Percentiles rank a stretch among this genome's conserved stretches.
phyloP scores from a whole-genome alignment of 2,888 invertebrate species.

The Drosophila melanocephala region DNA sequence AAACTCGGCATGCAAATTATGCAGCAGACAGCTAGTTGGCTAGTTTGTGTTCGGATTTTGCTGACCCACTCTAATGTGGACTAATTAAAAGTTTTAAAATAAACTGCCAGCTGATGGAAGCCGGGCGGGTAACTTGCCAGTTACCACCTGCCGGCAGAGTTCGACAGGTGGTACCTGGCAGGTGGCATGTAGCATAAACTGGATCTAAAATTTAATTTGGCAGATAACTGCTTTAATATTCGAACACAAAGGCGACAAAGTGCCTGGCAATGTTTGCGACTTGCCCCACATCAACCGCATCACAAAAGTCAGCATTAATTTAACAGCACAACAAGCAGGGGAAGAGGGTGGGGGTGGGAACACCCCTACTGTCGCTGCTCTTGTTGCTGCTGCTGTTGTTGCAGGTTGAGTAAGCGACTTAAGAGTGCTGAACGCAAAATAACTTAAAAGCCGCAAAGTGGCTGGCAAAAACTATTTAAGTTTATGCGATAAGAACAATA shows the following conservation, averaged over 20 bases:
- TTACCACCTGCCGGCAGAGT: background rate
- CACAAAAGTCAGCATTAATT: constrained; percentile 46
- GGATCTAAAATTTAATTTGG: constrained; percentile 62
- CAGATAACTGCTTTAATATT: constrained; percentile 52
- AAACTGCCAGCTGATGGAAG: constrained; percentile 44
- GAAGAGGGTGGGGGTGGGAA: background rate
- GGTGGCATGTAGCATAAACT: background rate
- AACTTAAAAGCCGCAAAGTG: constrained; percentile 81
- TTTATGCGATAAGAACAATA: constrained; percentile 80
- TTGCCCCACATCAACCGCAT: constrained; percentile 8
- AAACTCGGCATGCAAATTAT: constrained; percentile 62
- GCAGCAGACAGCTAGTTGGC: constrained; percentile 41
- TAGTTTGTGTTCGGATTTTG: background rate
- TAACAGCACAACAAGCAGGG: background rate
- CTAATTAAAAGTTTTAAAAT: constrained; percentile 53
- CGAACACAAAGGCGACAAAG: constrained; percentile 22
- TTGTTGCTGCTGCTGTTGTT: background rate
- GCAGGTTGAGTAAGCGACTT: constrained; percentile 38
- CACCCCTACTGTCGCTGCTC: background rate
- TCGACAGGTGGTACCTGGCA: background rate
- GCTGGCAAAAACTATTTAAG: constrained; percentile 80
- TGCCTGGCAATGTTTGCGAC: constrained; percentile 2
- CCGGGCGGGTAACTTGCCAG: background rate
- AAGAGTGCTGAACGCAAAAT: constrained; percentile 76
- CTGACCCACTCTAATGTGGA: constrained; percentile 32